Evolutionary conservation across 2,888 invertebrate genomes (phyloP).

Genomic region (Phragmatobia fuliginosa): DNA sequence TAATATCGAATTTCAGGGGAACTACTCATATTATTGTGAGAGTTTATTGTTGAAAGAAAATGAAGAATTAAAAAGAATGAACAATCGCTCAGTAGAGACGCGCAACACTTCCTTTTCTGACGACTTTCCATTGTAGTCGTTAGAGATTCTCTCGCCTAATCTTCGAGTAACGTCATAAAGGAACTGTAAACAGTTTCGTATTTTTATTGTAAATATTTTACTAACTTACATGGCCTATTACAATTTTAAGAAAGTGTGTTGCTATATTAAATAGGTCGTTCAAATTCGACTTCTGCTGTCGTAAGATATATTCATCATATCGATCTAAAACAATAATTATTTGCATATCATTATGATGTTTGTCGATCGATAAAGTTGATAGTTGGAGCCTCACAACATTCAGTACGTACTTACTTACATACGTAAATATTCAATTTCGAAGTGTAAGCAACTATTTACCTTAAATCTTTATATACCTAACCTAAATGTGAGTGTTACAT

Average conservation of each 20-base stretch:
- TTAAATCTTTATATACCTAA: conserved; percentile 70
- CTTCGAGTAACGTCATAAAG: conserved; percentile 78
- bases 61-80: neutral
- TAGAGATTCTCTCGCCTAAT: conserved; percentile 83
- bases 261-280: conserved; percentile 75
- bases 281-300: conserved; percentile 73
- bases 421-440: conserved; percentile 58
- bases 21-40: neutral
- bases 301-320: conserved; percentile 58
- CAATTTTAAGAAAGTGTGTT: conserved; percentile 78
- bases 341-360: conserved; percentile 58
- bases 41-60: neutral
- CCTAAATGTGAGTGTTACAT: conserved; percentile 70
- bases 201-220: conserved; percentile 85
- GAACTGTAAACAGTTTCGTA: conserved; percentile 80
- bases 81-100: conserved; percentile 8
- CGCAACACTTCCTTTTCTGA: conserved; percentile 40
- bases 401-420: conserved; percentile 53
- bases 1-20: neutral
- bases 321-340: conserved; percentile 59
- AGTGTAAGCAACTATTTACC: conserved; percentile 53
- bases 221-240: conserved; percentile 82
- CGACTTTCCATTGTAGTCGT: conserved; percentile 71
- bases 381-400: conserved; percentile 35
- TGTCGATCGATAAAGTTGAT: conserved; percentile 30